phyloP scores from a whole-genome alignment of 2,888 invertebrate species.

The Dorcus hopei region DNA sequence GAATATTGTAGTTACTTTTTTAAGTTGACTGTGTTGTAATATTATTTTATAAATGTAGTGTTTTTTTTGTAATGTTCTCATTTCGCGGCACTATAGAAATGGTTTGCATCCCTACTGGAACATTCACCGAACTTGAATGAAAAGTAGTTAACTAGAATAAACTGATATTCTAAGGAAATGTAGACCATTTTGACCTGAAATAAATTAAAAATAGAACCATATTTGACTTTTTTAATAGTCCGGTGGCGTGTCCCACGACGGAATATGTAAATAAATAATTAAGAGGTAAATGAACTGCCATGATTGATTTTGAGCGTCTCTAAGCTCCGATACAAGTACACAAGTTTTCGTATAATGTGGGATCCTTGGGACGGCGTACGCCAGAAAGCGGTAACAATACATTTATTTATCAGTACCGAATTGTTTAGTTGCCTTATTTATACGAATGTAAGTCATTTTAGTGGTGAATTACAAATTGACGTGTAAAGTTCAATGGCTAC shows the following conservation, averaged over 20 bases:
- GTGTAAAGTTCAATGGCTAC: constrained; percentile 42
- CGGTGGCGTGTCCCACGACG: neutral
- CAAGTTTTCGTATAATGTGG: constrained; percentile 45
- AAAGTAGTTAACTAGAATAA: constrained; percentile 13
- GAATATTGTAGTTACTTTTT: no score
- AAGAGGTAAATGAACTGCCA: constrained; percentile 39
- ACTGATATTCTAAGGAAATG: constrained; percentile 11
- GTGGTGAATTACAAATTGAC: constrained; percentile 34
- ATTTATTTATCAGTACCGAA: constrained; percentile 27
- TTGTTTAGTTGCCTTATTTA: constrained; percentile 25
- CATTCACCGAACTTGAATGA: neutral
- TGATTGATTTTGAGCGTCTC: constrained; percentile 52
- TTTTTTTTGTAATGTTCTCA: neutral
- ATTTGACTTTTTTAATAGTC: neutral
- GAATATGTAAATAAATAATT: constrained; percentile 20
- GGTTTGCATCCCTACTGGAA: neutral
- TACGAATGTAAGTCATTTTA: constrained; percentile 35
- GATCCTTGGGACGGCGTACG: constrained; percentile 38
- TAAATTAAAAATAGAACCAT: constrained; percentile 5
- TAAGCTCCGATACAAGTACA: constrained; percentile 35
- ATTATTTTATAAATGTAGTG: no score
- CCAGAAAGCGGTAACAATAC: constrained; percentile 42
- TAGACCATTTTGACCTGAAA: neutral
- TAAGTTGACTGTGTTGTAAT: no score
- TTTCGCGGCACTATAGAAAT: neutral